Evolutionary conservation across 2,113 vertebrate genomes (phyloP).

Genomic region (Choloepus hoffmanni): DNA sequence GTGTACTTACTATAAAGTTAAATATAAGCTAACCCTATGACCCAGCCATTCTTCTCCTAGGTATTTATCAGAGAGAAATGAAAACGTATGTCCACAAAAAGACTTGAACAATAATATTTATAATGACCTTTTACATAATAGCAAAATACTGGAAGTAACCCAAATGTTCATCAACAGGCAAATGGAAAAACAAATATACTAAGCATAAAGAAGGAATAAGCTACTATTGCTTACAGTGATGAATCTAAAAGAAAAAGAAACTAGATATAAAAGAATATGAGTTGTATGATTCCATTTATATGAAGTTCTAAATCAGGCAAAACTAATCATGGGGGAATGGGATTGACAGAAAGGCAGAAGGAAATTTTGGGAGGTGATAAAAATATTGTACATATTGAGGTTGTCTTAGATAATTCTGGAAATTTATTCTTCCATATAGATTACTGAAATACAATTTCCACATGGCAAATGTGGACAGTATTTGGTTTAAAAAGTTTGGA

Average conservation of each 20-base stretch:
- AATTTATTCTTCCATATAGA: slow-evolving; percentile 15
- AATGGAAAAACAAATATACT: slow-evolving; percentile 11
- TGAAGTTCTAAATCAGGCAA: slow-evolving; percentile 18
- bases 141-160: too few relatives aligned
- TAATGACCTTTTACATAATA: background rate
- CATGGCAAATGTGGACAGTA: background rate
- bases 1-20: background rate
- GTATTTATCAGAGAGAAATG: background rate
- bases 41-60: background rate
- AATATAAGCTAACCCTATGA: background rate
- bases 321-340: background rate
- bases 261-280: background rate
- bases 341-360: background rate
- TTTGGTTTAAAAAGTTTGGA: slow-evolving; percentile 51
- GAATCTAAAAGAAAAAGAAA: background rate
- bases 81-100: background rate
- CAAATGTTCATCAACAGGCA: background rate
- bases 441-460: slow-evolving; percentile 1
- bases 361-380: background rate
- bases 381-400: background rate
- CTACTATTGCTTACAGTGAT: background rate
- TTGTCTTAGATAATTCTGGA: slow-evolving; percentile 6
- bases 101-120: background rate
- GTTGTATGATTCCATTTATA: background rate
- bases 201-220: background rate